These are phyloP conservation scores for Dynastes hyllus DNA, from an alignment of 2,888 invertebrate genomes.

Conservation along the genomic window DNA sequence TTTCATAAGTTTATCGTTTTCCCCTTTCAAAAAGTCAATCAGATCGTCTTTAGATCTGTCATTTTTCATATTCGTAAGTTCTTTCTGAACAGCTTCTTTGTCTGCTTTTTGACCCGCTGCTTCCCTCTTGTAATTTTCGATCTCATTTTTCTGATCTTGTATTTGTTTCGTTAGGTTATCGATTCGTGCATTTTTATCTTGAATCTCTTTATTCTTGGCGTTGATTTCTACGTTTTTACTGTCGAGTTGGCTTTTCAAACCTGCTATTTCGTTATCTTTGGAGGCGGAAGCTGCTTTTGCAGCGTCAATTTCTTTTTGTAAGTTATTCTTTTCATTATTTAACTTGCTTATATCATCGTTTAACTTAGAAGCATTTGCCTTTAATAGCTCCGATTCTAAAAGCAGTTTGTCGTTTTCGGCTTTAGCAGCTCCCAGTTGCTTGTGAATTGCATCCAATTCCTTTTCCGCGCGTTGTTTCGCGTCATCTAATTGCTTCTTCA, in stretches of 20 bases:
- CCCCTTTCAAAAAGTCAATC: constrained; percentile 43
- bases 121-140: constrained; percentile 13
- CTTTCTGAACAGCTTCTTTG: background rate
- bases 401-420: constrained; percentile 47
- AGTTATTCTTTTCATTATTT: constrained; percentile 15
- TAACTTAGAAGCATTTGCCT: background rate
- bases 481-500: constrained; percentile 41
- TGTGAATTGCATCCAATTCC: constrained; percentile 29
- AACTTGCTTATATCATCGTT: constrained; percentile 7
- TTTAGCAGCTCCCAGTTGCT: constrained; percentile 22
- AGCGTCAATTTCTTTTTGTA: constrained; percentile 40
- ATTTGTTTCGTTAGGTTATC: constrained; percentile 33
- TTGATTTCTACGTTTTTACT: constrained; percentile 35
- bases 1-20: constrained; percentile 47
- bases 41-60: constrained; percentile 28
- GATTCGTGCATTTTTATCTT: constrained; percentile 30
- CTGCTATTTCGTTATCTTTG: constrained; percentile 5
- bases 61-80: constrained; percentile 21
- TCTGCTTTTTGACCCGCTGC: background rate
- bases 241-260: constrained; percentile 19
- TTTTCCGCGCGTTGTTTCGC: constrained; percentile 27
- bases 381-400: constrained; percentile 38
- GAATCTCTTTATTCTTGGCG: constrained; percentile 22
- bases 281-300: constrained; percentile 24
- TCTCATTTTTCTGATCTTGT: constrained; percentile 27